These are phyloP conservation scores for Rhogogaster chlorosoma DNA, from an alignment of 2,888 invertebrate species.

Conservation along the genomic window DNA sequence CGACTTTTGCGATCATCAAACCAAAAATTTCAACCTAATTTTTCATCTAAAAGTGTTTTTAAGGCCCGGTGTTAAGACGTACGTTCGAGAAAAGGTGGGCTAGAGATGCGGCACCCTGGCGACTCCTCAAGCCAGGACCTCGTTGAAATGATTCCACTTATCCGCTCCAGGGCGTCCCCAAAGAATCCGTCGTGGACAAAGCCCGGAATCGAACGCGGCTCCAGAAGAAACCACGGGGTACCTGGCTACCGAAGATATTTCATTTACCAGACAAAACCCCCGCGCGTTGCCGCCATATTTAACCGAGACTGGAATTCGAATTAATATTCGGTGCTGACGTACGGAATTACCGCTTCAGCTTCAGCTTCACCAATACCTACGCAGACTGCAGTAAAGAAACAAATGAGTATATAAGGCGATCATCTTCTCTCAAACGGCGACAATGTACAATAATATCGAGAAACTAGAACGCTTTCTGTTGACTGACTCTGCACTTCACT, in stretches of 20 bases:
- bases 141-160: constrained; percentile 74
- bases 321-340: constrained; percentile 78
- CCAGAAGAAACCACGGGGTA: constrained; percentile 71
- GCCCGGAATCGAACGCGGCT: constrained; percentile 67
- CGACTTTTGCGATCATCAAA: neutral
- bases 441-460: constrained; percentile 59
- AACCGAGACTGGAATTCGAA: constrained; percentile 72
- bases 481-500: neutral
- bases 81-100: constrained; percentile 1
- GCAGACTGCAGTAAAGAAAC: constrained; percentile 70
- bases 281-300: constrained; percentile 51
- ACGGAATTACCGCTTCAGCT: constrained; percentile 72
- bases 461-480: constrained; percentile 52
- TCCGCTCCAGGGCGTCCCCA: constrained; percentile 71
- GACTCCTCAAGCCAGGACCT: constrained; percentile 45
- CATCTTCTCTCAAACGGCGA: constrained; percentile 68
- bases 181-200: constrained; percentile 64
- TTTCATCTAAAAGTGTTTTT: neutral
- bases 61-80: constrained; percentile 7
- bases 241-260: constrained; percentile 75
- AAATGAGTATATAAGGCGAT: constrained; percentile 70
- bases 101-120: constrained; percentile 27
- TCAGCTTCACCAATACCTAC: constrained; percentile 24
- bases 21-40: neutral
- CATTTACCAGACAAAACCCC: constrained; percentile 72